Evolutionary conservation across 2,113 vertebrate species (phyloP).

Genomic region (Cervus canadensis): DNA sequence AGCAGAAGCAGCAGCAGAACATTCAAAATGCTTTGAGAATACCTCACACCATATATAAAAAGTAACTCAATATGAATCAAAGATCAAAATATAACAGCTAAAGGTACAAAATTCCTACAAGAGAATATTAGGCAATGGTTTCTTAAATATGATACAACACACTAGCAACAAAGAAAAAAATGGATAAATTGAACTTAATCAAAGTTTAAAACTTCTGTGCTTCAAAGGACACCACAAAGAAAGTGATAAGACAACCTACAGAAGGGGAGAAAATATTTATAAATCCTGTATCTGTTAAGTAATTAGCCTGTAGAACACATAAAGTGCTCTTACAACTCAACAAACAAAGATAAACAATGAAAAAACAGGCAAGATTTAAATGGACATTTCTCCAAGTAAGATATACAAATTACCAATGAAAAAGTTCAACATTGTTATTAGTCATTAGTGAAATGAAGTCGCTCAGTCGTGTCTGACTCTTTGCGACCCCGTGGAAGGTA

Average conservation of each 20-base stretch:
- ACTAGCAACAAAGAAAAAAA: not conserved
- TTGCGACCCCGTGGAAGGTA: too few species aligned
- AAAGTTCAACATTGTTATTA: not conserved
- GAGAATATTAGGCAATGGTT: not conserved
- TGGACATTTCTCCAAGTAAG: constrained; percentile 12
- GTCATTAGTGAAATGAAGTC: not conserved
- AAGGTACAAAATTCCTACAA: not conserved
- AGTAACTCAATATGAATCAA: not conserved
- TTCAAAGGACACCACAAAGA: not conserved
- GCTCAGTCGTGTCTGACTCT: too few species aligned
- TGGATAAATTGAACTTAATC: not conserved
- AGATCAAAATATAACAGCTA: not conserved
- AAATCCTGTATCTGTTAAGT: not conserved
- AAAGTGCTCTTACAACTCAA: not conserved
- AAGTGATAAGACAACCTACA: not conserved
- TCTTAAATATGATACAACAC: not conserved
- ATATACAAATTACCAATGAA: not conserved
- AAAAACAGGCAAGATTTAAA: not conserved
- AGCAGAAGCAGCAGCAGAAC: not conserved
- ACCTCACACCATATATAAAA: not conserved
- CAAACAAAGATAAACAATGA: not conserved
- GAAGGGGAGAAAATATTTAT: not conserved
- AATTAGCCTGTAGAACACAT: not conserved
- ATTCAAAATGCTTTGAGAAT: constrained; percentile 12
- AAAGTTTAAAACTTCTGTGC: not conserved